A percentile compares a stretch with the other conserved stretches of the same genome.
Conservation (phyloP, 2,113 vertebrate species). For the human region GRCh38 chr15:36467501-36468000, state of each 20-base stretch:
- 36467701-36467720: not conserved
- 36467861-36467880: not conserved
- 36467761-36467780: not conserved
- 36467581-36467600: not conserved
- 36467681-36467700: not conserved
- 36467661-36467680: not conserved
- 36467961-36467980: not conserved
- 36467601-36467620: not conserved
- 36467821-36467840: not conserved
- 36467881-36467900: not conserved
- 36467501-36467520: not conserved
- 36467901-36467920: not conserved
- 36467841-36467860: not conserved
- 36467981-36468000: not conserved
- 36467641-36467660: not conserved
- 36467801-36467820: not conserved
- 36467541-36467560: not conserved
- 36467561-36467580: not conserved
- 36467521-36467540: not conserved
- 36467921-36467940: not conserved
- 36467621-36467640: slow-evolving; percentile 19
- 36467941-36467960: not conserved
- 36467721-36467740: not conserved
- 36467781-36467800: not conserved
- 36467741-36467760: not conserved